Evolutionary conservation across 1,140 invertebrate genomes (phyloP), one percentile per base, ranked within the genome.

Genomic region (Cryptotermes secundus): DNA sequence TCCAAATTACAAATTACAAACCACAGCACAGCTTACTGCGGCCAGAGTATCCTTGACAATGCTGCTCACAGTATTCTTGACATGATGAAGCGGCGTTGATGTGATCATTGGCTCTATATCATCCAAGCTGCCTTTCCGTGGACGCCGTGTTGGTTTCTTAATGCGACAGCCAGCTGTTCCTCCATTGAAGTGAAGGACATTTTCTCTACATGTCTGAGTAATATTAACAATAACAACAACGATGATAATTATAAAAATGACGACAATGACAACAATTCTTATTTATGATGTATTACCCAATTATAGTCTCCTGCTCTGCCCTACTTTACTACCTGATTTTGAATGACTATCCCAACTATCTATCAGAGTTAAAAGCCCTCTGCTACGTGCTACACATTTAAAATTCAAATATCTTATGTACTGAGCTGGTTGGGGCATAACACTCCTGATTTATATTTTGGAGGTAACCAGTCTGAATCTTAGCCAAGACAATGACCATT

Each of bases 161-260:
- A 88, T 83, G 89, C 87, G 83, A 89, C 88, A 85, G 87, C 88
- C 83, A 88, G 87, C 59, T 90, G 89, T 86, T 88, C 88, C 87
- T 7, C 59, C n/a, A 72, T 14, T 72, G 87, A 89, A 90, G 86
- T 90, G 89, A 86, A 91, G 87, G 86, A 91, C 89, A 87, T 91
- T 91, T 84, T 91, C 90, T 87, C 90, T 90, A 86, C 90, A 91
- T 82, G 89, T 90, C 90, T 90, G 85, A 49, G 80, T 85, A 86
- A 86, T 10, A 31, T 26, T 10, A 38, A 80, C 31, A 42, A 42
- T 86, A 42, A 42, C 16, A 12, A n/a, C n/a, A n/a, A n/a, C n/a
- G n/a, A n/a, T n/a, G n/a, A n/a, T n/a, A n/a, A n/a, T n/a, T n/a
- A 79, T 3, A 34, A 31, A 79, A 14, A 7, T 9, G 10, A 14